phyloP scores from a whole-genome alignment of 2,797 vertebrate species.

The Sylvia borin region DNA sequence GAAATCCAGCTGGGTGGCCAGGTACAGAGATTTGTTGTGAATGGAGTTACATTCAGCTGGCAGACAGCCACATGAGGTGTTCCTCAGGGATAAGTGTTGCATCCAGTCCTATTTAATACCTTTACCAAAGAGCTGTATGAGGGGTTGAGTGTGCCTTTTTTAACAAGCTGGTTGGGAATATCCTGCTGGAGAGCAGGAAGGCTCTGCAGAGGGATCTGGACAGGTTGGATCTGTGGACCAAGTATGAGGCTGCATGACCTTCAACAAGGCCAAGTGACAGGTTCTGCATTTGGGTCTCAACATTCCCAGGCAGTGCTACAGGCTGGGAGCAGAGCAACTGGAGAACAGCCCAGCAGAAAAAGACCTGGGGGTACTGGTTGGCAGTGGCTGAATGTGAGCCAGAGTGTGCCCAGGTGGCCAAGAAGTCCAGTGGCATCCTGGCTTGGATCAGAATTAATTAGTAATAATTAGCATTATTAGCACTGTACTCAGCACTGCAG shows the following conservation, averaged over 20 bases:
- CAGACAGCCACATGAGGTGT: too few relatives aligned
- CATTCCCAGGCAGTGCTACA: neutral
- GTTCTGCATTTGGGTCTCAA: neutral
- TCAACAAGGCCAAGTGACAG: neutral
- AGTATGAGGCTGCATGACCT: neutral
- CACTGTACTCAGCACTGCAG: neutral
- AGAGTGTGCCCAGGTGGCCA: neutral
- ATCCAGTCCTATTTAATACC: neutral
- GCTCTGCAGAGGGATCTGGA: neutral
- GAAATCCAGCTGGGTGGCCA: neutral
- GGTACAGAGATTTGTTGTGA: neutral
- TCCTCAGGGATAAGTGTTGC: neutral
- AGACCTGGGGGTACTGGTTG: neutral
- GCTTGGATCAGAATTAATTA: neutral
- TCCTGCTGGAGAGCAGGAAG: neutral
- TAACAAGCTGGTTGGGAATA: neutral
- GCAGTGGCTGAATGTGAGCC: neutral
- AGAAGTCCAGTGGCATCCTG: neutral
- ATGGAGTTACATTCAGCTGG: neutral
- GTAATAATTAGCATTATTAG: too few relatives aligned
- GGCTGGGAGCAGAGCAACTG: neutral
- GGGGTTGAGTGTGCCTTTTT: neutral
- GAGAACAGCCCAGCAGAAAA: neutral
- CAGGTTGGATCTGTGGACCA: too few relatives aligned
- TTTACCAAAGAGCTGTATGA: neutral